phyloP scores from a whole-genome alignment of 2,113 vertebrate species.

The Larimichthys crocea region DNA sequence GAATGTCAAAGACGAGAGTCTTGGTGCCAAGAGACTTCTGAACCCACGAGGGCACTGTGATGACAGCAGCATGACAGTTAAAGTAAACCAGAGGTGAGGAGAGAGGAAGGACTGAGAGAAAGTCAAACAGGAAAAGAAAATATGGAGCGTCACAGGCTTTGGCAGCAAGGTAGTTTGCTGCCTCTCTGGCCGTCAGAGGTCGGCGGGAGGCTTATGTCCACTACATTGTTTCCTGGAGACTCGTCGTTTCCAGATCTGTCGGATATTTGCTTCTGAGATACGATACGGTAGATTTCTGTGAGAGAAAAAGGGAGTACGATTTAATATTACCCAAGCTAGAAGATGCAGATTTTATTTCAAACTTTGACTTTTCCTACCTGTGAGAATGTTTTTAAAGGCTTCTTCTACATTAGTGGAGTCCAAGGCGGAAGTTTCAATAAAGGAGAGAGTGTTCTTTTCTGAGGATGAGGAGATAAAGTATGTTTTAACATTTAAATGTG shows the following conservation, averaged over 20 bases:
- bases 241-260: slow-evolving; percentile 93
- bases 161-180: slow-evolving; percentile 96
- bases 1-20: slow-evolving; percentile 81
- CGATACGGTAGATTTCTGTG: slow-evolving; percentile 96
- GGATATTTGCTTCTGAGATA: slow-evolving; percentile 97
- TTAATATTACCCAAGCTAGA: background rate
- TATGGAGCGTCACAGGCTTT: slow-evolving; percentile 90
- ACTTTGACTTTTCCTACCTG: slow-evolving; percentile 82
- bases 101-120: slow-evolving; percentile 58
- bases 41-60: slow-evolving; percentile 71
- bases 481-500: background rate
- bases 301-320: slow-evolving; percentile 17
- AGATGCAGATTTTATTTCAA: background rate
- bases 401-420: slow-evolving; percentile 99
- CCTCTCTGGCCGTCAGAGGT: slow-evolving; percentile 95
- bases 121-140: slow-evolving; percentile 52
- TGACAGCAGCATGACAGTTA: slow-evolving; percentile 80
- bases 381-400: slow-evolving; percentile 97
- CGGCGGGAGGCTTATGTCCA: slow-evolving; percentile 96
- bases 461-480: slow-evolving; percentile 34
- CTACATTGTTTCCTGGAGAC: slow-evolving; percentile 97
- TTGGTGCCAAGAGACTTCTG: slow-evolving; percentile 68
- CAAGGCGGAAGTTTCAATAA: slow-evolving; percentile 97
- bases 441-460: slow-evolving; percentile 99
- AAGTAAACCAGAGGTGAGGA: slow-evolving; percentile 79